These are phyloP conservation scores for Cladopsammia gracilis DNA, from an alignment of 64 coral and sea anemone genomes.

Conservation along the genomic window DNA sequence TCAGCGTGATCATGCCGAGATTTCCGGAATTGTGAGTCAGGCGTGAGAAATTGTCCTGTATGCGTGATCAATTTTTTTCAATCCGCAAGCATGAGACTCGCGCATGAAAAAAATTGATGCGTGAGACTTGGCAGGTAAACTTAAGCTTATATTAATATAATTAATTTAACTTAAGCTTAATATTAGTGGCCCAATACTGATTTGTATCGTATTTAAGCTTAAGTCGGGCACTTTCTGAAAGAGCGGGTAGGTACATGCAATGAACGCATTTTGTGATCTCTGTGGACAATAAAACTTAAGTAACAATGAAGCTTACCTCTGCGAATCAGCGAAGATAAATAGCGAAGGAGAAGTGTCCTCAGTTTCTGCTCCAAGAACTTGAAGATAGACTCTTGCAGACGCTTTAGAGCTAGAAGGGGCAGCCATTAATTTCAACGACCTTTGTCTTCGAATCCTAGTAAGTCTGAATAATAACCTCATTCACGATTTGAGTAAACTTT, in stretches of 20 bases:
- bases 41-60: too few relatives aligned
- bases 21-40: too few relatives aligned
- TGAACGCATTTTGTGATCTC: too few relatives aligned
- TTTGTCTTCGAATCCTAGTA: neutral
- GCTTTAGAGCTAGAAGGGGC: neutral
- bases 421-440: conserved; percentile 25
- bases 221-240: too few relatives aligned
- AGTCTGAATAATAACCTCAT: conserved; percentile 7
- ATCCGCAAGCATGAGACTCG: neutral
- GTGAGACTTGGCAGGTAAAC: neutral
- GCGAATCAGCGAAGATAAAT: conserved; percentile 88
- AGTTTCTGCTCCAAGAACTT: conserved; percentile 83
- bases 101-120: neutral
- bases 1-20: too few relatives aligned
- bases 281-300: neutral
- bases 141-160: too few relatives aligned
- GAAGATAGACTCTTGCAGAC: conserved; percentile 70
- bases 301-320: conserved; percentile 66
- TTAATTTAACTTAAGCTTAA: too few relatives aligned
- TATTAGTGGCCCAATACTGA: too few relatives aligned
- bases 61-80: neutral
- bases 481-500: neutral
- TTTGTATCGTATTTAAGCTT: too few relatives aligned
- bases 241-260: too few relatives aligned
- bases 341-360: conserved; percentile 90